These are phyloP conservation scores for Progne subis DNA, from an alignment of 2,113 vertebrate species.

Conservation along the genomic window DNA sequence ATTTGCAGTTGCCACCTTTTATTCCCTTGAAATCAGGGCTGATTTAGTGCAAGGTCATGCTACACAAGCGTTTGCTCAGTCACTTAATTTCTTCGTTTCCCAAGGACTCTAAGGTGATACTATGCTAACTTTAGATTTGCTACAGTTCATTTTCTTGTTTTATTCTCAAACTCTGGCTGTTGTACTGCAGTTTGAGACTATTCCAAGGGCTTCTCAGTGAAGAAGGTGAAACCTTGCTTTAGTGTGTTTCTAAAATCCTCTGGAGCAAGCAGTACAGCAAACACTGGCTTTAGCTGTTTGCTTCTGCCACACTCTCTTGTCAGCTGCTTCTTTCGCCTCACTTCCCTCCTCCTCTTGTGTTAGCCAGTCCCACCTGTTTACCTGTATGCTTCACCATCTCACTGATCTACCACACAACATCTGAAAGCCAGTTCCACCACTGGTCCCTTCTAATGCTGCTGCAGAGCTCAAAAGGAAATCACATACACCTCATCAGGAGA, in stretches of 20 bases:
- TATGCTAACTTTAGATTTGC: neutral
- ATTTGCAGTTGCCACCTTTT: neutral
- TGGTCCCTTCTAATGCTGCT: neutral
- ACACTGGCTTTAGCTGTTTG: neutral
- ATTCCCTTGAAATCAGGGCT: neutral
- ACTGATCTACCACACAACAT: neutral
- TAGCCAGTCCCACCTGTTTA: neutral
- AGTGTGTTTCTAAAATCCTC: accelerated
- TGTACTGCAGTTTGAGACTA: neutral
- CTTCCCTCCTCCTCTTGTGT: neutral
- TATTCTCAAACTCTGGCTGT: neutral
- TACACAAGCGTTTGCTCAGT: neutral
- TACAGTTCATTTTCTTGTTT: neutral
- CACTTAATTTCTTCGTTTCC: neutral
- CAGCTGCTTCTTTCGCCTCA: neutral
- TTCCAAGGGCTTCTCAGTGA: neutral
- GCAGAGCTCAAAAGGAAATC: neutral
- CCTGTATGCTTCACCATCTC: neutral
- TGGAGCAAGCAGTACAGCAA: neutral
- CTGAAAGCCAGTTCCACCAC: neutral
- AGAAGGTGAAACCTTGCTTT: neutral
- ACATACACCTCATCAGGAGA: neutral
- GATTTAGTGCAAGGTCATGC: slow-evolving; percentile 3
- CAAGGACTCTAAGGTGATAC: neutral
- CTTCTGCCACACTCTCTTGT: accelerated